phyloP scores from a whole-genome alignment of 2,888 invertebrate genomes.

The Acholoe squamosa region DNA sequence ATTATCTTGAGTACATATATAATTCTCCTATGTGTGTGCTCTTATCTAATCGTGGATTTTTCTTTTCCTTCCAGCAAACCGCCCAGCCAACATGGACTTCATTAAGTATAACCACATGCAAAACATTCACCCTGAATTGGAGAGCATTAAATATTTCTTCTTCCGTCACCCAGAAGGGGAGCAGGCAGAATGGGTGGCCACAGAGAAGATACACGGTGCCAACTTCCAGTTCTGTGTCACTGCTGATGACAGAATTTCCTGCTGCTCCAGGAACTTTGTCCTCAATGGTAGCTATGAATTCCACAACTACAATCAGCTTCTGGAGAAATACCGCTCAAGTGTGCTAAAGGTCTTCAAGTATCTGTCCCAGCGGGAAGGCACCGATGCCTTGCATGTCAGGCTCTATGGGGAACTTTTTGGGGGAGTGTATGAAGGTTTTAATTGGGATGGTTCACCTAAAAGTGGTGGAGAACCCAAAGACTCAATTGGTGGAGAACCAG shows the following conservation, averaged over 20 bases:
- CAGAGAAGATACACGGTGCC: conserved; percentile 9
- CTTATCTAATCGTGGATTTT: no score
- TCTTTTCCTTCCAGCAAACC: no score
- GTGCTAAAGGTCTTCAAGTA: background rate
- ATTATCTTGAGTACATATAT: no score
- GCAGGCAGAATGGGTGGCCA: background rate
- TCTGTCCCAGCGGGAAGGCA: background rate
- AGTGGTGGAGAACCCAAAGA: background rate
- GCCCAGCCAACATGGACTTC: background rate
- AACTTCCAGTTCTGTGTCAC: conserved; percentile 41
- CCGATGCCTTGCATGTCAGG: background rate
- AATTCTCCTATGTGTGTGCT: no score
- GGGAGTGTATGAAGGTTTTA: background rate
- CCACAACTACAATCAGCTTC: background rate
- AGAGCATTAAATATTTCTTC: background rate
- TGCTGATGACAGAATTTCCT: background rate
- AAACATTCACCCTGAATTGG: background rate
- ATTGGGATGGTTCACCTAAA: background rate
- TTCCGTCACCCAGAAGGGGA: background rate
- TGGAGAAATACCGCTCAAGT: background rate
- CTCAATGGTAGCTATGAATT: background rate
- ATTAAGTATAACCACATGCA: conserved; percentile 18
- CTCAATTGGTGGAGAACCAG: background rate
- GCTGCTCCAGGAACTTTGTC: background rate
- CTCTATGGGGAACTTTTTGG: conserved; percentile 7